Conservation (phyloP, 2,113 vertebrate species). For the Tapirus terrestris region DNA sequence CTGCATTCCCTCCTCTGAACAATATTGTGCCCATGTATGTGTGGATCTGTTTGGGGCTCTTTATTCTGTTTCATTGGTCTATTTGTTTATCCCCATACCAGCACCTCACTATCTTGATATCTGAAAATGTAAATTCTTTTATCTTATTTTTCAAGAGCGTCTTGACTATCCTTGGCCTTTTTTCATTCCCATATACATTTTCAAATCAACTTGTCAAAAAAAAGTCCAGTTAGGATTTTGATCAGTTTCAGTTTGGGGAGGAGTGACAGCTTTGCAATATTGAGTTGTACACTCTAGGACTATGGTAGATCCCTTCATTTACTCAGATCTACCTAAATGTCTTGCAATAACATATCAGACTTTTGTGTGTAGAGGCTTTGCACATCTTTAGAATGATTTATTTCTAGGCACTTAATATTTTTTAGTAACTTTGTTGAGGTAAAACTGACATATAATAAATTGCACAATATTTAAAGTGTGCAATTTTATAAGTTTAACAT, state of each 20-base stretch:
- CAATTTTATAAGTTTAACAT: not conserved
- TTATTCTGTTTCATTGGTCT: not conserved
- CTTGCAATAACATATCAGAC: not conserved
- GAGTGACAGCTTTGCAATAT: not conserved
- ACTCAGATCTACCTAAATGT: not conserved
- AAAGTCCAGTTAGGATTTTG: not conserved
- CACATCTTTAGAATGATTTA: conserved; percentile 26
- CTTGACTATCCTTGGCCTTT: not conserved
- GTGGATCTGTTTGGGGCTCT: not conserved
- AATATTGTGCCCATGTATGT: not conserved
- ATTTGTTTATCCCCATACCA: not conserved
- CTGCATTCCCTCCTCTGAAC: not conserved
- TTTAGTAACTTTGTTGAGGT: not conserved
- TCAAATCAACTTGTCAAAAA: not conserved
- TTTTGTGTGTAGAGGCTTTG: not conserved
- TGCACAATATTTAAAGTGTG: not conserved
- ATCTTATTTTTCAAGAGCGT: not conserved
- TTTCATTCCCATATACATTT: not conserved
- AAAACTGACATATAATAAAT: not conserved
- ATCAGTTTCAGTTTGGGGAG: not conserved
- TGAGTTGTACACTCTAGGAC: not conserved
- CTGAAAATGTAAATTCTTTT: not conserved
- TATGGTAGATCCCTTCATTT: not conserved
- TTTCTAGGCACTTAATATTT: not conserved
- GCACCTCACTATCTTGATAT: not conserved